A percentile compares a stretch with the other conserved stretches of the same genome.
Evolutionary conservation across 2,888 invertebrate species (phyloP).

Genomic region (Drosophila koepferae): DNA sequence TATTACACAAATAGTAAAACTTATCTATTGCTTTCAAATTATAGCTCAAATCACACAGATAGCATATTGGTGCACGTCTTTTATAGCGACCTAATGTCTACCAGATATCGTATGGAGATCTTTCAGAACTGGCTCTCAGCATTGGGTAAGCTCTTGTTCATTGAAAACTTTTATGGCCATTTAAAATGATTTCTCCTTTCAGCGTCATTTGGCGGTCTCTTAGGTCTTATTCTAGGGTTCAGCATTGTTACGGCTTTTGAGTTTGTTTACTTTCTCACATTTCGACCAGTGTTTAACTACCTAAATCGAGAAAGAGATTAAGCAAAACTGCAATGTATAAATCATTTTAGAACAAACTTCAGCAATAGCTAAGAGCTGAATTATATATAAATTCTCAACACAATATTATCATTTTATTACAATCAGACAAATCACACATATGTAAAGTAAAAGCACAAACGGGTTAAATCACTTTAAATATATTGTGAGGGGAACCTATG

Average conservation of each 20-base stretch:
- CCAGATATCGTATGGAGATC: slow-evolving; percentile 88
- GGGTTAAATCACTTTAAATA: background rate
- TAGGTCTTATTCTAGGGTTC: slow-evolving; percentile 90
- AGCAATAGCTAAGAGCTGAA: background rate
- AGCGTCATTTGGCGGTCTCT: slow-evolving; percentile 90
- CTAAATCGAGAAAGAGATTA: slow-evolving; percentile 64
- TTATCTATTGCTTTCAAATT: background rate
- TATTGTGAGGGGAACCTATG: background rate
- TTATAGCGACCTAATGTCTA: slow-evolving; percentile 89
- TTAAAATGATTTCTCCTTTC: slow-evolving; percentile 28
- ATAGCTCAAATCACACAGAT: slow-evolving; percentile 85
- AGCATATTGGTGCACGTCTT: slow-evolving; percentile 89
- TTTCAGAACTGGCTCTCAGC: slow-evolving; percentile 90
- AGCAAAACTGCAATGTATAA: background rate
- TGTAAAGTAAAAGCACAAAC: background rate
- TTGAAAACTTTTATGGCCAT: background rate
- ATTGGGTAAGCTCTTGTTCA: slow-evolving; percentile 86
- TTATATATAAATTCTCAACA: background rate
- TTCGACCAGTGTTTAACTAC: slow-evolving; percentile 86
- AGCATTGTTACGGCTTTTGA: slow-evolving; percentile 90
- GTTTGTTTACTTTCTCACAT: slow-evolving; percentile 87
- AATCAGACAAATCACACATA: background rate
- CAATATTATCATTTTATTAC: background rate
- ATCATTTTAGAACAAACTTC: background rate
- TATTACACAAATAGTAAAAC: too few species aligned